Percentiles rank a stretch among this genome's conserved stretches.
These are phyloP conservation scores for Antennarius maculatus DNA, from an alignment of 2,797 vertebrate species.

Conservation along the genomic window DNA sequence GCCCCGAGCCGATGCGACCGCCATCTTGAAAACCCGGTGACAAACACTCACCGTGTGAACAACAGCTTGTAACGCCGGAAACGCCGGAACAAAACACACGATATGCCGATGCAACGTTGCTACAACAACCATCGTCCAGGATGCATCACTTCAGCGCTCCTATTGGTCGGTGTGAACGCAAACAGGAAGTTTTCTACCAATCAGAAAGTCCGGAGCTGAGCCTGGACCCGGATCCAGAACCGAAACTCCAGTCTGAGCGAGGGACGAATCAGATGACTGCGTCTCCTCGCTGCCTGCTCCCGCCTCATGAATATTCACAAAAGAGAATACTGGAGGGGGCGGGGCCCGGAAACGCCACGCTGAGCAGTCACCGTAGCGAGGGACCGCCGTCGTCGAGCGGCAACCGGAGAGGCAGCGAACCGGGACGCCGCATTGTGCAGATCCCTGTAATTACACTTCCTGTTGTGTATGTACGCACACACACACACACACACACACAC, in stretches of 20 bases:
- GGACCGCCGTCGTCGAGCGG: slow-evolving; percentile 65
- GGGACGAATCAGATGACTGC: slow-evolving; percentile 65
- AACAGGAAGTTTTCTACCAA: too few species aligned
- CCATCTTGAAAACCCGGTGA: slow-evolving; percentile 43
- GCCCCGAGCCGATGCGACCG: too few species aligned
- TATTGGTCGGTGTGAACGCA: too few species aligned
- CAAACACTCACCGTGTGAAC: too few species aligned
- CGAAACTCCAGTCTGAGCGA: slow-evolving; percentile 14
- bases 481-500: too few species aligned
- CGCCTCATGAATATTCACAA: slow-evolving; percentile 79
- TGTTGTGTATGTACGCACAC: slow-evolving; percentile 60
- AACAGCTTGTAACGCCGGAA: too few species aligned
- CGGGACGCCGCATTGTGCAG: slow-evolving; percentile 71
- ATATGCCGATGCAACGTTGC: too few species aligned
- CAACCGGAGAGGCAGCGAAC: slow-evolving; percentile 69
- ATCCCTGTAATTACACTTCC: slow-evolving; percentile 76
- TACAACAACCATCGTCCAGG: too few species aligned
- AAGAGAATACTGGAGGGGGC: slow-evolving; percentile 33
- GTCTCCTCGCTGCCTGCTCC: slow-evolving; percentile 62
- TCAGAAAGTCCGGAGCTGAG: too few species aligned
- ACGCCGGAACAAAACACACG: too few species aligned
- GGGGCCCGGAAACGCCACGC: slow-evolving; percentile 30
- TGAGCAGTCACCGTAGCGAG: slow-evolving; percentile 38
- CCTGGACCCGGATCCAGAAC: not conserved
- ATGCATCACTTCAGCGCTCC: too few species aligned